phyloP scores from a whole-genome alignment of 2,797 vertebrate species.

The Clarias laeviceps region DNA sequence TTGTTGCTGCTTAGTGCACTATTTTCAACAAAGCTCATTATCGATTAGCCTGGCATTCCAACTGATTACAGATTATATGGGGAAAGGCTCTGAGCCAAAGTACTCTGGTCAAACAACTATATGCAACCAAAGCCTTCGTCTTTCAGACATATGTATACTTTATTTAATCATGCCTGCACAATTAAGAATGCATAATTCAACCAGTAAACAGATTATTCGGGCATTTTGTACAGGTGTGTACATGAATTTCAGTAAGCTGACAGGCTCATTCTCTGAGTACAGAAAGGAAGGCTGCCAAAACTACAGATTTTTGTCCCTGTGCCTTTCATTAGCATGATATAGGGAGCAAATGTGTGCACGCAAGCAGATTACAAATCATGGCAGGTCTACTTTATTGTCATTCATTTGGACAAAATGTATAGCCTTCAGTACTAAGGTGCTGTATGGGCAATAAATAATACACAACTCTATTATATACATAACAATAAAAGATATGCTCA shows the following conservation, averaged over 20 bases:
- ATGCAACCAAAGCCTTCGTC: not conserved
- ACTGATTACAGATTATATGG: constrained; percentile 15
- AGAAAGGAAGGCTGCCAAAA: not conserved
- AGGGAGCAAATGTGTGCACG: not conserved
- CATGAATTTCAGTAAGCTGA: not conserved
- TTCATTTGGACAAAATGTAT: not conserved
- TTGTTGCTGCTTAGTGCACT: not conserved
- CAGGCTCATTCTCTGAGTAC: not conserved
- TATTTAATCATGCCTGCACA: not conserved
- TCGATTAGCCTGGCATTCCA: not conserved
- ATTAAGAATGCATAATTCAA: not conserved
- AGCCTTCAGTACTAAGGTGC: not conserved
- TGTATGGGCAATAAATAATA: not conserved
- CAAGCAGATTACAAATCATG: not conserved
- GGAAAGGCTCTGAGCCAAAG: constrained; percentile 19
- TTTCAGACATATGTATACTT: not conserved
- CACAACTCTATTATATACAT: not conserved
- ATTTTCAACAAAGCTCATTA: constrained; percentile 5
- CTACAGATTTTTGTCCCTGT: not conserved
- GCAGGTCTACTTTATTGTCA: not conserved
- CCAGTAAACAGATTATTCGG: constrained; percentile 9
- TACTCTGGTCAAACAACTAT: not conserved
- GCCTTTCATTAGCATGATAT: not conserved
- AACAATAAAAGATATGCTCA: not conserved
- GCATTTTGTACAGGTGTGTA: not conserved